Evolutionary conservation across 2,797 vertebrate species (phyloP), one percentile per base, ranked within the genome.

Genomic region (Pempheris klunzingeri): DNA sequence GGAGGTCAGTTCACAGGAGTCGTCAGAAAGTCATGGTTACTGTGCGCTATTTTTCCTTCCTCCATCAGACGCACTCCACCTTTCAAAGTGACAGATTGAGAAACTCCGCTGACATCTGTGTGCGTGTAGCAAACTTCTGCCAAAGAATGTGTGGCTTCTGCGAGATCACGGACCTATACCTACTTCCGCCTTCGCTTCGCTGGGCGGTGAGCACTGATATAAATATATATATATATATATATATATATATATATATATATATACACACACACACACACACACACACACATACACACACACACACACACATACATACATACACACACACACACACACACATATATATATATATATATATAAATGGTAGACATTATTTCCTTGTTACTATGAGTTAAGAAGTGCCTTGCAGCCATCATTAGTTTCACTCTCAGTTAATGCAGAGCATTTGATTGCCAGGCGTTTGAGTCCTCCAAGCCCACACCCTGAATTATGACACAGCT

Each of bases 21-120:
- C 41, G 73, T 83, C 69, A 66, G 53, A 79, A 71, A 81, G 52
- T 38, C 81, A 75, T 39, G 13, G 39, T 26, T 18, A 57, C 64
- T 17, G 54, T 34, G 26, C 65, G 64, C 73, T n/a, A 20, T 2
- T 60, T 80, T 53, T 15, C 79, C 52, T 78, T 67, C 63, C 38
- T 74, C 82, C 86, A 74, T 81, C 67, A 74, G 61, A 69, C 8
- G 55, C 1, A 50, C 77, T 82, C 89, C 88, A 71, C 80, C 87
- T 71, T 28, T 39, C 47, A 17, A 57, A 89, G 81, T 93, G 93
- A 94, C 92, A 94, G 92, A 93, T 93, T 87, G 86, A 80, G 82
- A 92, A 92, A 93, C 88, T 92, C 89, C 49, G 76, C 90, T 93
- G 93, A 92, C 92, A 93, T 92, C 81, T 91, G 88, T 32, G 84